Evolutionary conservation across 92 coral and sea anemone species (phyloP).

Genomic region (Epizoanthus stellaris): DNA sequence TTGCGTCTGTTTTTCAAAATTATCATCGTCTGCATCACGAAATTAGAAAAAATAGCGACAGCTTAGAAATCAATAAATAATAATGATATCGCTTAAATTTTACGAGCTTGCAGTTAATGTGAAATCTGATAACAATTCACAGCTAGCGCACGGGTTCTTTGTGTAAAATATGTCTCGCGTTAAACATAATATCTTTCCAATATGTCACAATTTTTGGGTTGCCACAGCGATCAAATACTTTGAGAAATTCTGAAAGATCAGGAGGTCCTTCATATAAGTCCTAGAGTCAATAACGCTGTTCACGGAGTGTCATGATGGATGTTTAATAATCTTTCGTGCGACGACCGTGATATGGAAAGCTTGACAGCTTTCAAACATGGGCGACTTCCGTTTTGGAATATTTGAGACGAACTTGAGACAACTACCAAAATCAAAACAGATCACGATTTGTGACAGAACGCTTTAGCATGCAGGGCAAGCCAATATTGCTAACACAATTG

Average conservation of each 20-base stretch:
- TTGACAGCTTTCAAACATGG: not conserved
- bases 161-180: slow-evolving; percentile 8
- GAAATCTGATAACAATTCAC: slow-evolving; percentile 33
- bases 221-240: not conserved
- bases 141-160: not conserved
- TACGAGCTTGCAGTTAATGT: not conserved
- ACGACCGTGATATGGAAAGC: slow-evolving; percentile 5
- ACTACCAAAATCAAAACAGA: slow-evolving; percentile 37
- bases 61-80: slow-evolving; percentile 2
- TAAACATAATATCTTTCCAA: slow-evolving; percentile 16
- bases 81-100: not conserved
- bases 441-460: slow-evolving; percentile 43
- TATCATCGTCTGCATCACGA: not conserved
- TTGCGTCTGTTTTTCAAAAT: slow-evolving; percentile 8
- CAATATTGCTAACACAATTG: slow-evolving; percentile 21
- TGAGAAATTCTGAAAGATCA: not conserved
- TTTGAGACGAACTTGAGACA: slow-evolving; percentile 43
- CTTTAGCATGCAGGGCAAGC: slow-evolving; percentile 27
- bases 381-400: slow-evolving; percentile 40
- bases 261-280: not conserved
- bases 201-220: not conserved
- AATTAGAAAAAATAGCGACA: slow-evolving; percentile 16
- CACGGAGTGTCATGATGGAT: not conserved
- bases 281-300: not conserved
- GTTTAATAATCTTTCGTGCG: not conserved